Percentiles rank a stretch among this genome's conserved stretches.
Evolutionary conservation across 2,797 vertebrate genomes (phyloP).

Genomic region (Parauchenoglanis punctatus): DNA sequence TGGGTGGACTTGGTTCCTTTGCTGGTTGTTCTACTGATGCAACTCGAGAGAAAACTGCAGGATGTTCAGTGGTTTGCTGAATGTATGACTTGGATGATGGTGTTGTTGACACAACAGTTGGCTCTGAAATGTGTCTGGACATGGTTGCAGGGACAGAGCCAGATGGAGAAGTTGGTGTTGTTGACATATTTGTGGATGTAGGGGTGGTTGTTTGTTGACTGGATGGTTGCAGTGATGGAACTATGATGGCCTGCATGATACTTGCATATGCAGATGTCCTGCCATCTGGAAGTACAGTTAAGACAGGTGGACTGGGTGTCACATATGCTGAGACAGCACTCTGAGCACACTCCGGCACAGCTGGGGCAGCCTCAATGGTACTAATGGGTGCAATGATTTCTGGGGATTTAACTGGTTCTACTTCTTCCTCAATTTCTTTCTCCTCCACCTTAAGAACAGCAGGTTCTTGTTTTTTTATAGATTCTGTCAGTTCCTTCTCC

Average conservation of each 20-base stretch:
- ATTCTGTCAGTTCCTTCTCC: constrained; percentile 59
- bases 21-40: constrained; percentile 77
- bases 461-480: constrained; percentile 39
- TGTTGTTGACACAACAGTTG: constrained; percentile 42
- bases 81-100: constrained; percentile 55
- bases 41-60: constrained; percentile 80
- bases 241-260: constrained; percentile 90
- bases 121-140: constrained; percentile 53
- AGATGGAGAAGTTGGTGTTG: constrained; percentile 36
- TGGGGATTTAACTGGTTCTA: constrained; percentile 56
- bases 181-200: constrained; percentile 32
- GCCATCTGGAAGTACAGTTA: constrained; percentile 78
- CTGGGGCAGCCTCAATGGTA: constrained; percentile 63
- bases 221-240: constrained; percentile 61
- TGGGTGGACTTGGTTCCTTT: constrained; percentile 76
- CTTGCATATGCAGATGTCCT: constrained; percentile 87
- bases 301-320: constrained; percentile 63
- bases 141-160: constrained; percentile 48
- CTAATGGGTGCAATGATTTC: constrained; percentile 69
- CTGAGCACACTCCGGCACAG: constrained; percentile 56
- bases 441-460: constrained; percentile 55
- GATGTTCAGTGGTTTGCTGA: constrained; percentile 73
- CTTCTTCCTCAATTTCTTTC: constrained; percentile 53
- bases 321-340: constrained; percentile 61
- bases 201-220: constrained; percentile 49